Base-by-base conservation (phyloP, 2,797 vertebrate species). In the Alfaro cultratus region DNA sequence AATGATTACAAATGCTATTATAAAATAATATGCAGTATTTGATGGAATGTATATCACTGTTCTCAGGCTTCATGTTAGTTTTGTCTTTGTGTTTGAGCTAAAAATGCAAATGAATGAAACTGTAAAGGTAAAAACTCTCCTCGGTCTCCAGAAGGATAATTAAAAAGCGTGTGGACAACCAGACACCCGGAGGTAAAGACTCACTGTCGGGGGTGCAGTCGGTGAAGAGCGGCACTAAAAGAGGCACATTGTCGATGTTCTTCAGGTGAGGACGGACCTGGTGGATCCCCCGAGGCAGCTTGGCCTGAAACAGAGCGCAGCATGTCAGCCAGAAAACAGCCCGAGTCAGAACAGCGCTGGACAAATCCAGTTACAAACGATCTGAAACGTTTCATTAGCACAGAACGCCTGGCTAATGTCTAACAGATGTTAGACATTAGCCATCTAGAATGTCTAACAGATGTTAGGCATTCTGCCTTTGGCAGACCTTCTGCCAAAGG, bases 171-270 rank as follows among this genome's bases (percentile, higher is more conserved):
- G 34, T 3, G 16, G 60, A 36, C 18, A 34, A 34, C 36, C 62
- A 36, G 31, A 18, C 29, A 36, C 15, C 60, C 6, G 39, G 7
- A 5, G 4, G 11, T 0, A 3, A 5, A 34, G 34, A 95, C 98
- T 97, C 93, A 99, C 99, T 99, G 91, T 99, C 98, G 0, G 98
- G 98, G 76, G 98, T 99, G 89, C 98, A 99, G 96, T 99, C 99
- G 2, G 98, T 99, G 93, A 99, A 99, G 81, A 99, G 97, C 1
- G 99, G 99, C 86, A 99, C 99, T 76, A 99, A 92, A 81, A 99
- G 96, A 93, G 99, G 99, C 91, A 99, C 99, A 0, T 99, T 99
- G 94, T 99, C 99, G 1, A 99, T 99, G 95, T 98, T 99, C 93
- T 99, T 98, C 91, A 99, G 92, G 91, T 99, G 99, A 85, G 99